Conservation (phyloP, 2,797 vertebrate genomes). For the Poecilia picta region DNA sequence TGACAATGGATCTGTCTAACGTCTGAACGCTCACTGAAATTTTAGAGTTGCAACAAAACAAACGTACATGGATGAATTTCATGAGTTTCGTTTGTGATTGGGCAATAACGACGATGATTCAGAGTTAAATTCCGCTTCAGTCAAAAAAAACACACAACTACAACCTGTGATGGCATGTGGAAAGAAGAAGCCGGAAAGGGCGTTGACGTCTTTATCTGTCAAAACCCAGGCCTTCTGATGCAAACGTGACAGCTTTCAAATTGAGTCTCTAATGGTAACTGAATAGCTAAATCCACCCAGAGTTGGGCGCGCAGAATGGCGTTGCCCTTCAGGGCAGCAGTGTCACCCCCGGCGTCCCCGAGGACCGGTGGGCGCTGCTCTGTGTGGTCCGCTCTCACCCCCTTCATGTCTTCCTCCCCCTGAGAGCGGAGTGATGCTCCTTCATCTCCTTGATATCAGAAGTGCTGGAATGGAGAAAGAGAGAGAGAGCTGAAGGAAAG, state of each 20-base stretch:
- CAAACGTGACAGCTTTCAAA: constrained; percentile 60
- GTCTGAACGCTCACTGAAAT: background rate
- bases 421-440: constrained; percentile 56
- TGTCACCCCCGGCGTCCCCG: constrained; percentile 66
- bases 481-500: constrained; percentile 32
- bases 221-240: constrained; percentile 42
- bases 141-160: background rate
- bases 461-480: constrained; percentile 73
- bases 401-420: constrained; percentile 31
- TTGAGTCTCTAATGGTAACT: constrained; percentile 68
- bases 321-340: constrained; percentile 53
- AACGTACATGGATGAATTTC: background rate
- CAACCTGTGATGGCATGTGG: background rate
- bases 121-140: background rate
- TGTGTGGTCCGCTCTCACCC: constrained; percentile 79
- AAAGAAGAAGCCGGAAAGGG: constrained; percentile 28
- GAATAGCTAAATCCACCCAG: constrained; percentile 51
- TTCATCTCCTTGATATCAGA: constrained; percentile 77
- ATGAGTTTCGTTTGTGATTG: background rate
- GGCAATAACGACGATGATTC: background rate
- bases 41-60: background rate
- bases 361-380: constrained; percentile 61
- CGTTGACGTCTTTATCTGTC: constrained; percentile 60
- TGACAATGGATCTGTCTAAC: background rate
- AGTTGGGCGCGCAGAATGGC: constrained; percentile 25